These are phyloP conservation scores for Drosophila rellima DNA, from an alignment of 2,888 invertebrate species.

Conservation along the genomic window DNA sequence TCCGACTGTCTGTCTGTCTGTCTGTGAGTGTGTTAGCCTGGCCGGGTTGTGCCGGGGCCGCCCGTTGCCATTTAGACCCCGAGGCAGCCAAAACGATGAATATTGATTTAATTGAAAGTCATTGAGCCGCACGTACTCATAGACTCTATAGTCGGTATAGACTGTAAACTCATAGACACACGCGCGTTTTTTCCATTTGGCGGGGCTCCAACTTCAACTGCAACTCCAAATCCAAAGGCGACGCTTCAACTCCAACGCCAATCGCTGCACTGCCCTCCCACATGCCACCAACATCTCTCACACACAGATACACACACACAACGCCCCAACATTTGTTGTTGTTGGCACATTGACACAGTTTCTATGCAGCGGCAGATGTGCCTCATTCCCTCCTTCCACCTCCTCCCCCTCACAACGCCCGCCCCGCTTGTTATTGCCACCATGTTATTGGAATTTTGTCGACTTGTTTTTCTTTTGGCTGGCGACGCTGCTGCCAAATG, in stretches of 20 bases:
- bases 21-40: slow-evolving; percentile 31
- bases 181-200: slow-evolving; percentile 65
- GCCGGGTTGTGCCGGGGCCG: slow-evolving; percentile 51
- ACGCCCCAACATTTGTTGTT: slow-evolving; percentile 66
- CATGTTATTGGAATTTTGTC: slow-evolving; percentile 74
- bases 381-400: slow-evolving; percentile 38
- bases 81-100: slow-evolving; percentile 80
- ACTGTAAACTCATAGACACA: slow-evolving; percentile 21
- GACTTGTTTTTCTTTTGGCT: slow-evolving; percentile 68
- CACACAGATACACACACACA: slow-evolving; percentile 44
- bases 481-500: slow-evolving; percentile 79
- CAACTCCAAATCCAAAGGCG: slow-evolving; percentile 44
- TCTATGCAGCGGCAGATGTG: slow-evolving; percentile 74
- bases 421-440: slow-evolving; percentile 30
- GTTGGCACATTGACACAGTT: slow-evolving; percentile 77
- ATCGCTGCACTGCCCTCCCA: slow-evolving; percentile 66
- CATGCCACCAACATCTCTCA: slow-evolving; percentile 63
- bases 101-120: slow-evolving; percentile 84
- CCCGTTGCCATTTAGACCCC: slow-evolving; percentile 77
- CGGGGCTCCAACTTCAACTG: slow-evolving; percentile 61
- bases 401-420: slow-evolving; percentile 2
- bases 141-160: slow-evolving; percentile 41
- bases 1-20: slow-evolving; percentile 2
- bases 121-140: slow-evolving; percentile 74
- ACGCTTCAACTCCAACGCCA: slow-evolving; percentile 41